Percentiles rank a stretch among this genome's conserved stretches.
Evolutionary conservation across 1,140 invertebrate species (phyloP).

Genomic region (Drosophila simulans): DNA sequence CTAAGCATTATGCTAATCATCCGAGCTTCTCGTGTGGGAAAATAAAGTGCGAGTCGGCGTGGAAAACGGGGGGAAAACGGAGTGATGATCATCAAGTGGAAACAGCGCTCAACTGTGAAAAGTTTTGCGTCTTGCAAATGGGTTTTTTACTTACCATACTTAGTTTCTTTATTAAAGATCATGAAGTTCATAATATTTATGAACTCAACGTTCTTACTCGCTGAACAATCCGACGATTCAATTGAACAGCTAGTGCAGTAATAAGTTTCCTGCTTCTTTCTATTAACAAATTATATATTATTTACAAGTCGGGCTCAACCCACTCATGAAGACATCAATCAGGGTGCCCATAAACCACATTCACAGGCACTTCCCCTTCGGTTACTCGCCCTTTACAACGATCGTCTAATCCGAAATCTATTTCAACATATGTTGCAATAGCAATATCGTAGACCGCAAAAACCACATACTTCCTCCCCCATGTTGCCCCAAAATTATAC

Average conservation of each 20-base stretch:
- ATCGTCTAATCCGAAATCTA: constrained; percentile 27
- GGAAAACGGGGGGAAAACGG: constrained; percentile 1
- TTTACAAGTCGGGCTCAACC: neutral
- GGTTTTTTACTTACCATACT: neutral
- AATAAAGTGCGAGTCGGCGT: neutral
- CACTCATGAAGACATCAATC: constrained; percentile 3
- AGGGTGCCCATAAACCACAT: constrained; percentile 3
- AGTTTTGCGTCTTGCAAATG: neutral
- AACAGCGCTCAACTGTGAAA: constrained; percentile 35
- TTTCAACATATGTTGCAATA: constrained; percentile 24
- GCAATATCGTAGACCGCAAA: constrained; percentile 56
- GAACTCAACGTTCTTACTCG: no score
- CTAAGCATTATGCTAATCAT: constrained; percentile 51
- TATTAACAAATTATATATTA: neutral
- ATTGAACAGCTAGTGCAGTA: neutral
- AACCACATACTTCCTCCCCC: constrained; percentile 75
- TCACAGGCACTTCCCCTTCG: neutral
- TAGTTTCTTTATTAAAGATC: neutral
- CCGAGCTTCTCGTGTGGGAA: constrained; percentile 24
- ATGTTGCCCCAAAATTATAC: constrained; percentile 44
- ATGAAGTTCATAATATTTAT: no score
- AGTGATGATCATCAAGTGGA: constrained; percentile 34
- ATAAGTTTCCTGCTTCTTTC: neutral
- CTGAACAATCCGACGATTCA: no score
- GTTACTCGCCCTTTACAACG: neutral